Percentiles rank a stretch among this genome's conserved stretches.
phyloP scores from a whole-genome alignment of 2,113 vertebrate species.

The Speoplatyrhinus poulsoni region DNA sequence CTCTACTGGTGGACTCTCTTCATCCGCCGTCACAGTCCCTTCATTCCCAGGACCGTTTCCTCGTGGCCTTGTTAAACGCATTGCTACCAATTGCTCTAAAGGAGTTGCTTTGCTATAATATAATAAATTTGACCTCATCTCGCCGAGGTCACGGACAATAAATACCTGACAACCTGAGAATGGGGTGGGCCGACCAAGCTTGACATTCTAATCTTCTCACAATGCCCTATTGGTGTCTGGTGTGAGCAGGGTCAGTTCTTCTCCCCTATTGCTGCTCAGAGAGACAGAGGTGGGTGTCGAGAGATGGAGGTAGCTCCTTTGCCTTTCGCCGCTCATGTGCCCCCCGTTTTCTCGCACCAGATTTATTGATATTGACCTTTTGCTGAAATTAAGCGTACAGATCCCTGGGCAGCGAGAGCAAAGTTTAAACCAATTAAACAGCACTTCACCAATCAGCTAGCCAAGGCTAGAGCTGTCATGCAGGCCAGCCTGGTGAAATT shows the following conservation, averaged over 20 bases:
- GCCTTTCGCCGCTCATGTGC: conserved; percentile 49
- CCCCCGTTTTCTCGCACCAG: conserved; percentile 53
- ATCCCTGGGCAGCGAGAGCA: conserved; percentile 73
- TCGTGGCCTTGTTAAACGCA: conserved; percentile 73
- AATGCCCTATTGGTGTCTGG: conserved; percentile 59
- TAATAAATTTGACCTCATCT: conserved; percentile 80
- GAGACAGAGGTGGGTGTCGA: conserved; percentile 24
- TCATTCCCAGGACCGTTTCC: conserved; percentile 59
- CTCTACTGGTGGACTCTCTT: conserved; percentile 20
- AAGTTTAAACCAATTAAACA: conserved; percentile 84
- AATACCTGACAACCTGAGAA: conserved; percentile 79
- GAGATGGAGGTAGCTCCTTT: conserved; percentile 15
- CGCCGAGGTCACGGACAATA: conserved; percentile 73
- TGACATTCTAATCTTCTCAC: conserved; percentile 78
- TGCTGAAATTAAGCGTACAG: conserved; percentile 77
- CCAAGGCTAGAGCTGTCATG: conserved; percentile 58
- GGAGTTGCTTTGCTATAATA: conserved; percentile 76
- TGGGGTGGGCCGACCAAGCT: conserved; percentile 59
- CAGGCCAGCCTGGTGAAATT: conserved; percentile 57
- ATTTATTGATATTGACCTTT: conserved; percentile 84
- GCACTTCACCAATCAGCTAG: conserved; percentile 74
- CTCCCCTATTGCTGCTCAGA: conserved; percentile 61
- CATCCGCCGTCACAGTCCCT: conserved; percentile 30
- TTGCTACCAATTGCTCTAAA: conserved; percentile 69
- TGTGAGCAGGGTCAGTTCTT: conserved; percentile 67